Conservation (phyloP, 2,888 invertebrate species). For the Adelognathus sp. region DNA sequence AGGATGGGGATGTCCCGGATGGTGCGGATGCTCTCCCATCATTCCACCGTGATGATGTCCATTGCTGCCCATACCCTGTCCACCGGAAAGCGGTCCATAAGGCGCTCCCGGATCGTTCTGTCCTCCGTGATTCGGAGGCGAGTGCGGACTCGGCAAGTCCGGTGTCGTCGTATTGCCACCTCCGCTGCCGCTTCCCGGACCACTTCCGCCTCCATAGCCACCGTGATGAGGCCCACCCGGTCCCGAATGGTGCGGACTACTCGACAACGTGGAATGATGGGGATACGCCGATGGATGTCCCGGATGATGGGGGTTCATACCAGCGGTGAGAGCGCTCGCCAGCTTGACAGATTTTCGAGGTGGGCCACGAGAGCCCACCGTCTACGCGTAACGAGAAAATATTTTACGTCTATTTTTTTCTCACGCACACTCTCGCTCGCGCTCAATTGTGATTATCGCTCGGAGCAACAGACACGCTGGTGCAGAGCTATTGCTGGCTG, state of each 20-base stretch:
- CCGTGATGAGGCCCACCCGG: conserved; percentile 77
- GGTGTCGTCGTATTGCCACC: conserved; percentile 77
- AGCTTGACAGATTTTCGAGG: conserved; percentile 88
- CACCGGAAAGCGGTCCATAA: conserved; percentile 68
- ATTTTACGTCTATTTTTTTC: conserved; percentile 45
- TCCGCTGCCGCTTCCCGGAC: conserved; percentile 73
- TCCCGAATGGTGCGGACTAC: conserved; percentile 80
- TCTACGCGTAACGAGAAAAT: conserved; percentile 72
- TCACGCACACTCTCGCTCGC: conserved; percentile 3
- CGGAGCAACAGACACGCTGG: neutral
- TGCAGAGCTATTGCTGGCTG: neutral
- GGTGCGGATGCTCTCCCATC: conserved; percentile 80
- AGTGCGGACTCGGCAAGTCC: conserved; percentile 80
- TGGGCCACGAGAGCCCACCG: conserved; percentile 77
- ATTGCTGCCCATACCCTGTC: conserved; percentile 77
- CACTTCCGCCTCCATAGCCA: conserved; percentile 75
- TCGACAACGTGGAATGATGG: conserved; percentile 81
- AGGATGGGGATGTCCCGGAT: conserved; percentile 83
- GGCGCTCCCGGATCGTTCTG: conserved; percentile 70
- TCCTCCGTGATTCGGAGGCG: conserved; percentile 75
- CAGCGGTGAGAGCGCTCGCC: conserved; percentile 91
- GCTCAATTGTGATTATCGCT: no score
- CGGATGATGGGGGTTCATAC: conserved; percentile 95
- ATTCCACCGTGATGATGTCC: conserved; percentile 79
- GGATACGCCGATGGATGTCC: conserved; percentile 82